These are phyloP conservation scores for Macrophya annulata DNA, from an alignment of 2,888 invertebrate species.

Conservation along the genomic window DNA sequence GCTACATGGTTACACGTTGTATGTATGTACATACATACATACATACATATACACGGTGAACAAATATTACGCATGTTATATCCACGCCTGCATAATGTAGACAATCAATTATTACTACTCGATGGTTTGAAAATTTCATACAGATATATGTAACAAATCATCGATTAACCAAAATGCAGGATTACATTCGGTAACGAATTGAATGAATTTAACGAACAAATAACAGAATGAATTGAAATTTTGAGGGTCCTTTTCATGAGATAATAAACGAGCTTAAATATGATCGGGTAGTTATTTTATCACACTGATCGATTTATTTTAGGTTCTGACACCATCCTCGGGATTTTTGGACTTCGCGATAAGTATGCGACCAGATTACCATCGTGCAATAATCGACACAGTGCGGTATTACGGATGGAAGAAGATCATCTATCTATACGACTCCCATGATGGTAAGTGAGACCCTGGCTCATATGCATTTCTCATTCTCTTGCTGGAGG, in stretches of 20 bases:
- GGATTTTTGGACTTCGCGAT: constrained; percentile 95
- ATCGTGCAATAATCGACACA: constrained; percentile 96
- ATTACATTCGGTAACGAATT: background rate
- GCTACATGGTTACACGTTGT: background rate
- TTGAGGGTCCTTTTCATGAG: background rate
- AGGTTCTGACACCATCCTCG: constrained; percentile 93
- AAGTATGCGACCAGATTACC: constrained; percentile 97
- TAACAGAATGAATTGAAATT: background rate
- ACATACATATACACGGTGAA: too few relatives aligned
- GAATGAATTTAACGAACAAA: background rate
- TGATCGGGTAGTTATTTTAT: background rate
- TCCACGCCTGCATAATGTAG: background rate
- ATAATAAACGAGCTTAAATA: background rate
- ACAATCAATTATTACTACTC: background rate
- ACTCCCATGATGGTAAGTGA: constrained; percentile 93
- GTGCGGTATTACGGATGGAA: constrained; percentile 96
- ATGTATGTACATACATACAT: background rate
- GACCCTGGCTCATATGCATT: constrained; percentile 67
- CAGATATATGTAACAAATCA: background rate
- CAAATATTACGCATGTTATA: too few relatives aligned
- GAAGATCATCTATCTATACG: constrained; percentile 94
- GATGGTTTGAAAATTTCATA: background rate
- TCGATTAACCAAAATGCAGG: background rate
- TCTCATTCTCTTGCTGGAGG: constrained; percentile 69
- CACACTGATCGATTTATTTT: constrained; percentile 58